Percentiles rank a stretch among this genome's conserved stretches.
Conservation (phyloP, 35 echinoderm and acorn worm species). For the Stichopus chloronotus region DNA sequence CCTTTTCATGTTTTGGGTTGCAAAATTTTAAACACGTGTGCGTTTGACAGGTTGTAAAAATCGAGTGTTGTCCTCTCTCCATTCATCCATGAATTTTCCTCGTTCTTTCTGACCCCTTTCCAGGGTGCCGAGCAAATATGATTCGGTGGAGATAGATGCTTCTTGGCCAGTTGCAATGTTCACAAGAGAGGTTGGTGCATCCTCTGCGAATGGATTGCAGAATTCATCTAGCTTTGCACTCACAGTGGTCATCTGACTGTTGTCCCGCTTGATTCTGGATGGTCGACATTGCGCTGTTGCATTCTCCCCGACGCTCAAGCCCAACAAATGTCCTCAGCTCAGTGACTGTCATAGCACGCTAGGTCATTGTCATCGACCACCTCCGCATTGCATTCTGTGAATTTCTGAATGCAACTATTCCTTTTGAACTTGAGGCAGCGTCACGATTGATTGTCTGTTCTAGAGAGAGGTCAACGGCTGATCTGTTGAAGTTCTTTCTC, state of each 20-base stretch:
- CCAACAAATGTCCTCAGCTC: conserved; percentile 60
- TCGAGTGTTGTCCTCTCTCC: conserved; percentile 22
- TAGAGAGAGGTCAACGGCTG: conserved; percentile 74
- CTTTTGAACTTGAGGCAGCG: conserved; percentile 69
- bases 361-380: conserved; percentile 66
- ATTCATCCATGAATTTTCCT: conserved; percentile 68
- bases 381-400: conserved; percentile 60
- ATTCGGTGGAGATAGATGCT: conserved; percentile 60
- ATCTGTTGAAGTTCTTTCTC: conserved; percentile 70
- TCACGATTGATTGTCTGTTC: conserved; percentile 83
- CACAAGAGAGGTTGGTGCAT: not conserved
- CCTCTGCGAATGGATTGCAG: conserved; percentile 40
- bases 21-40: conserved; percentile 63
- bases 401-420: conserved; percentile 70
- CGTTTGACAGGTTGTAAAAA: conserved; percentile 71
- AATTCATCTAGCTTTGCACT: conserved; percentile 40
- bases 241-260: conserved; percentile 64
- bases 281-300: conserved; percentile 59
- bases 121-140: conserved; percentile 45
- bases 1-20: conserved; percentile 52
- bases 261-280: conserved; percentile 61
- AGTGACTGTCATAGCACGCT: conserved; percentile 69
- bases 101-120: conserved; percentile 57
- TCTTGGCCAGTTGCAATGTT: conserved; percentile 59
- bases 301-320: conserved; percentile 60